Evolutionary conservation across 2,797 vertebrate genomes (phyloP), one percentile per base, ranked within the genome.

Genomic region (Falco naumanni): DNA sequence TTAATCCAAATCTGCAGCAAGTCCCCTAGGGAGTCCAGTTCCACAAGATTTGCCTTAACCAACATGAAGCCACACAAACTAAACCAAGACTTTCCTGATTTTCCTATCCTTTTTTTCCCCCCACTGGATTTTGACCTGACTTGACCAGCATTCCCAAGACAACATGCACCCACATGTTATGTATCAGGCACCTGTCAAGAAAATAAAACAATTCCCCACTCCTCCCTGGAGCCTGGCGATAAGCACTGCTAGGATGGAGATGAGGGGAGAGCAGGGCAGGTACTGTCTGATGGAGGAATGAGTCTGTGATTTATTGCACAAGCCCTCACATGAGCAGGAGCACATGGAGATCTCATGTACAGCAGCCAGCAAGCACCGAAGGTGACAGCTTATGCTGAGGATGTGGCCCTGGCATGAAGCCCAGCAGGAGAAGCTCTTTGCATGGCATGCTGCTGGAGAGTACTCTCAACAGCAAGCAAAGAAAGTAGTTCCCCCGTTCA

Each of bases 401-500:
- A 74, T 29, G 28, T 66, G 56, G 14, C 66, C 25, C 50, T 78
- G 75, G 71, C 21, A 19, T 3, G 37, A 85, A 75, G 28, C 28
- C 41, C 41, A 57, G 63, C 51, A 54, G 61, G 53, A n/a, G 84
- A 85, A 81, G 51, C 20, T 66, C 64, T 77, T 82, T 65, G 57
- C 41, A 5, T 37, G 50, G 14, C 0, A 0, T 45, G n/a, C 26
- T 85, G 28, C 20, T 84, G 72, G 34, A 65, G 65, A n/a, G 17
- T 71, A 21, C 20, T 75, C 41, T 57, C 57, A 87, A 43, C 6
- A 80, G 22, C 43, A 87, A 92, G 24, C 6, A 57, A 64, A 65
- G 43, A 86, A 74, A 77, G 33, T 1, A 0, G 39, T 19, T 78
- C 13, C 19, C 31, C 31, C 1, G 0, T 60, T 13, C 65, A 79